A percentile compares a stretch with the other conserved stretches of the same genome.
These are phyloP conservation scores for Alethe castanea DNA, from an alignment of 2,113 vertebrate genomes.

Conservation along the genomic window DNA sequence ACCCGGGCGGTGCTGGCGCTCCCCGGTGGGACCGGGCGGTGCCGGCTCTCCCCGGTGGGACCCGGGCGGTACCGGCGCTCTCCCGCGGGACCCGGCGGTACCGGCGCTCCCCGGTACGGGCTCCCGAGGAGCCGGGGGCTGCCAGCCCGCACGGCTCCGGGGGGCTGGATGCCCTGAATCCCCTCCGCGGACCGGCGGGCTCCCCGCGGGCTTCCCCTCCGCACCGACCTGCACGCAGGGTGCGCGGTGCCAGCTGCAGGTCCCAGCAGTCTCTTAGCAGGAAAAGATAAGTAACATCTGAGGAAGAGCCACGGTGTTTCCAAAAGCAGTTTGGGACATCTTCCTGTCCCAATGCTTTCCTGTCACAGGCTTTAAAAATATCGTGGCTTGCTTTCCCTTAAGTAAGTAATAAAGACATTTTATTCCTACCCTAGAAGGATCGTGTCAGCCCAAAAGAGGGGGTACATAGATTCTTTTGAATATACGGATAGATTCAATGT, in stretches of 20 bases:
- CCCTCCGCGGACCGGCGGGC: background rate
- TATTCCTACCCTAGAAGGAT: background rate
- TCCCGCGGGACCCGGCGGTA: too few relatives aligned
- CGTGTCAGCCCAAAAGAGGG: background rate
- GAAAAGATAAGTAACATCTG: conserved; percentile 59
- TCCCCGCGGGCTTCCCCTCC: background rate
- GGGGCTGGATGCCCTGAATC: background rate
- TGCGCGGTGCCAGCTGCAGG: conserved; percentile 15
- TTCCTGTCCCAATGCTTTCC: background rate
- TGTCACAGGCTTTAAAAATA: background rate
- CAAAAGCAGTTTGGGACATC: background rate
- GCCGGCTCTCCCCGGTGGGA: background rate
- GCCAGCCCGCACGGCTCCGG: background rate
- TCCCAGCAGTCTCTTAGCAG: background rate
- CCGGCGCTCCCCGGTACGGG: too few relatives aligned
- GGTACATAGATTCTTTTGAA: background rate
- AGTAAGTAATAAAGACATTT: background rate
- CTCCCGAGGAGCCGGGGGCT: background rate
- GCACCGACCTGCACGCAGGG: background rate
- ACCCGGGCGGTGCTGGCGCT: too few relatives aligned
- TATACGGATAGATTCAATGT: background rate
- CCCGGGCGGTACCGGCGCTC: too few relatives aligned
- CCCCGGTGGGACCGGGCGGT: too few relatives aligned
- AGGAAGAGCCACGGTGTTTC: background rate
- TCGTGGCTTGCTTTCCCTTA: background rate